Base-by-base conservation (phyloP, 2,888 invertebrate genomes). In the Amphipyra tragopoginis region DNA sequence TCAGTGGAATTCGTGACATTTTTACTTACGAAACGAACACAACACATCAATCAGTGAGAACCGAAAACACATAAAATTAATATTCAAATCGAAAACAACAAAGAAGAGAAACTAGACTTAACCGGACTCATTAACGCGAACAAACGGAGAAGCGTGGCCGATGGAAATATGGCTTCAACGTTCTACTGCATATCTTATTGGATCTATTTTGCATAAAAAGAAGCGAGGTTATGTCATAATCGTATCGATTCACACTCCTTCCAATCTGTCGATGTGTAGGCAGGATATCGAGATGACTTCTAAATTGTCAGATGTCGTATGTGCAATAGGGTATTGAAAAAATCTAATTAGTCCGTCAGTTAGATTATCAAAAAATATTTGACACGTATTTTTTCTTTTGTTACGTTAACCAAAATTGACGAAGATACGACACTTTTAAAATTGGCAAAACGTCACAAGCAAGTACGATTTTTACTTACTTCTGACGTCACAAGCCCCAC, bases 101-200 rank as follows among this genome's bases (percentile, higher is more conserved):
- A 72, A 64, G 63, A 64, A 59, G 72, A 51, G 59, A 72, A 56
- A 67, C 64, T 57, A 33, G 39, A 59, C 43, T 8, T 39, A 21
- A 59, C 33, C 50, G 21, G 45, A 48, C 34, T 48, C 33, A 74
- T 60, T 69, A 69, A 60, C 21, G 3, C 34, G 44, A 40, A 65
- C 43, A 45, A 50, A 56, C 15, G 48, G 33, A 58, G 26, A 54
- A 62, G 54, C 52, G 55, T 73, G 53, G 14, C 62, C 6, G 45
- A 67, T 53, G 44, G 42, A 55, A 59, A 62, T 49, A 40, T 39
- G 21, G 43, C 21, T 50, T 43, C 42, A 42, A 60, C 33, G 10
- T 38, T 44, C 39, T 38, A 47, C 58, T 49, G 54, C 51, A 65
- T 75, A 71, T 29, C 50, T 51, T 52, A 65, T 52, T 50, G 50